Evolutionary conservation across 2,888 invertebrate species (phyloP), one percentile per base, ranked within the genome.

Genomic region (Cantharis rustica): DNA sequence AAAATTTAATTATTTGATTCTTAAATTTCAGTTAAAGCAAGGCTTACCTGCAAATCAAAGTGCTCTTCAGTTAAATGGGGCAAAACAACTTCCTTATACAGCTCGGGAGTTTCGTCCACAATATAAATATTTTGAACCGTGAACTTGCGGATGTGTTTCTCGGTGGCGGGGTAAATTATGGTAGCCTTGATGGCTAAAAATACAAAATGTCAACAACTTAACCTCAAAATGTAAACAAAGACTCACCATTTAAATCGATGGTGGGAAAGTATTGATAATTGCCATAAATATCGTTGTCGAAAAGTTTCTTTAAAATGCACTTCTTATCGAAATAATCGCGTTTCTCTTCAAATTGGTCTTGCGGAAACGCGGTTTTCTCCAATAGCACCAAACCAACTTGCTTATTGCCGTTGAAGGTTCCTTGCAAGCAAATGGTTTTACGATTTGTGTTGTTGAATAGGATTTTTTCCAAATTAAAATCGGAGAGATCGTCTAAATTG

Each of bases 91-190:
- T 91, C 91, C 80, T 93, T 86, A 85, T 98, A 99, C 71, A 96
- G 89, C 23, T 93, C 92, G 0, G 95, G 92, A 0, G 97, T 97
- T 89, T 99, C 99, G 75, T 93, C 89, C 7, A 99, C 90, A 17
- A 98, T 88, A 85, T 94, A 93, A 3, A 91, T 87, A 73, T 93
- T 92, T 82, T 96, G 95, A 27, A 91, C 89, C 10, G 93, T 91
- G 87, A 95, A 99, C 86, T 98, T 99, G 9, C 92, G 90, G 15
- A 99, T 93, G 84, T 98, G 98, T 85, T 96, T 96, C 73, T 95
- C 93, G 26, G 97, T 96, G 0, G 98, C 98, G 2, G 99, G 99
- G 88, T 95, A 95, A 79, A 99, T 95, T 23, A 99, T 90, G 10
- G 96, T 96, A 0, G 95, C 92, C 86, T 98, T 98, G 3, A 98